Evolutionary conservation across 2,113 vertebrate species (phyloP).

Genomic region (Chloropsis cyanopogon): DNA sequence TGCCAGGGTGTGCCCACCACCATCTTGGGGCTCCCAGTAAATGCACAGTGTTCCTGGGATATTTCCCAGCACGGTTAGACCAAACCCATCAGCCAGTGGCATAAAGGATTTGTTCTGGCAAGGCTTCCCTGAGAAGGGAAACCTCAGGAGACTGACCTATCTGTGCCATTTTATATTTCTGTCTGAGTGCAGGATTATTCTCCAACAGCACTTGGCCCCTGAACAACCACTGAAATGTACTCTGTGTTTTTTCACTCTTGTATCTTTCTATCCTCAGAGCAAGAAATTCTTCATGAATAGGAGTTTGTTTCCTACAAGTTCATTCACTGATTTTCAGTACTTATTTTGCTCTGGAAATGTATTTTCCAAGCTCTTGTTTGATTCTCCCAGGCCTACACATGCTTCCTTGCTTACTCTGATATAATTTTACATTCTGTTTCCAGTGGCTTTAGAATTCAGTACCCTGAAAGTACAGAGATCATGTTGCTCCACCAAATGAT

Average conservation of each 20-base stretch:
- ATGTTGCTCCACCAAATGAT: conserved; percentile 67
- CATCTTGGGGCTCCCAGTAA: neutral
- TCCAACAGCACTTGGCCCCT: neutral
- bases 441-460: conserved; percentile 57
- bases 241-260: neutral
- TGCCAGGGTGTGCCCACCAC: neutral
- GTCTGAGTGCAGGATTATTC: neutral
- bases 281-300: neutral
- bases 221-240: neutral
- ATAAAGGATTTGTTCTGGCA: conserved; percentile 8
- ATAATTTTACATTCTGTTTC: conserved; percentile 59
- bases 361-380: neutral
- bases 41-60: neutral
- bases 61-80: neutral
- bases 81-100: neutral
- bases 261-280: neutral
- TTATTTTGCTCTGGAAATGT: neutral
- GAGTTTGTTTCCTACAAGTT: neutral
- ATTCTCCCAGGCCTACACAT: conserved; percentile 20
- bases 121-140: conserved; percentile 7
- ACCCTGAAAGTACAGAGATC: conserved; percentile 64
- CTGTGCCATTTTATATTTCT: neutral
- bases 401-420: conserved; percentile 53
- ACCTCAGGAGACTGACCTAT: neutral
- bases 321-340: neutral